phyloP scores from a whole-genome alignment of 2,797 vertebrate genomes.

The Coilia nasus region DNA sequence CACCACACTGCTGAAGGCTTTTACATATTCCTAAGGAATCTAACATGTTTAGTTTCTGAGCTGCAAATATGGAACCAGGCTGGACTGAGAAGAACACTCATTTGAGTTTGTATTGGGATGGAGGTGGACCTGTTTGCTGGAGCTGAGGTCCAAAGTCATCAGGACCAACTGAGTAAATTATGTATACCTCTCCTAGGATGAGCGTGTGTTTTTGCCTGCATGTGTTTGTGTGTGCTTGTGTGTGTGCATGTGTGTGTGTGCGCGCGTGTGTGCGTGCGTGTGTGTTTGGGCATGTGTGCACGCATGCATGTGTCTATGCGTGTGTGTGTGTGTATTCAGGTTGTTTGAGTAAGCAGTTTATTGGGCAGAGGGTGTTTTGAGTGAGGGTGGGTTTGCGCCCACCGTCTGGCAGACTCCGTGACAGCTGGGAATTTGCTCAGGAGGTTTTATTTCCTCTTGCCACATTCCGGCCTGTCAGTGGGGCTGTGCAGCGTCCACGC shows the following conservation, averaged over 20 bases:
- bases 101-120: not conserved
- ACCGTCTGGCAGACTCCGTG: slow-evolving; percentile 67
- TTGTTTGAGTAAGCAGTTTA: not conserved
- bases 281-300: not conserved
- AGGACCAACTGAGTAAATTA: no score
- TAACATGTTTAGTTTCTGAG: not conserved
- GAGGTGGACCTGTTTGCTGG: no score
- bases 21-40: not conserved
- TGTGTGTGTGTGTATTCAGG: not conserved
- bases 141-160: no score
- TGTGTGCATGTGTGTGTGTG: not conserved
- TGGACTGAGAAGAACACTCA: no score
- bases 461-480: slow-evolving; percentile 65
- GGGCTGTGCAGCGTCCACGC: slow-evolving; percentile 42
- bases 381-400: slow-evolving; percentile 50
- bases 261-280: not conserved
- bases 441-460: slow-evolving; percentile 67
- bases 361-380: slow-evolving; percentile 40
- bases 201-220: not conserved
- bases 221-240: not conserved
- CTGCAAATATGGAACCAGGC: not conserved
- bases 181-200: not conserved
- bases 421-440: slow-evolving; percentile 75
- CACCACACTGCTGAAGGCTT: not conserved
- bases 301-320: not conserved